These are phyloP conservation scores for Mellivora capensis DNA, from an alignment of 2,113 vertebrate species.

Conservation along the genomic window DNA sequence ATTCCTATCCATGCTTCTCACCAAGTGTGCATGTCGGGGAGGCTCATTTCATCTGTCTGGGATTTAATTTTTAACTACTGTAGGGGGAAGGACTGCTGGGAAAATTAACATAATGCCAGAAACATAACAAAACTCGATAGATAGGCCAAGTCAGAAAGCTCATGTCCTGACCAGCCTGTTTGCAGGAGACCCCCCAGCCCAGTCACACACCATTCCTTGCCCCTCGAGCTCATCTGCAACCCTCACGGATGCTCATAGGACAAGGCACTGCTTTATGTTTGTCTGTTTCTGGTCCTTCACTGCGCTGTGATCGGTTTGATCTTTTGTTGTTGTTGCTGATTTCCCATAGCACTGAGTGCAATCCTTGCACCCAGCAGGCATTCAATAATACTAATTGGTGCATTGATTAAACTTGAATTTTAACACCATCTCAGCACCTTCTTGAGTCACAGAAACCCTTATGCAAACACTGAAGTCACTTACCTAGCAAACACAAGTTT, in stretches of 20 bases:
- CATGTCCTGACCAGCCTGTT: not conserved
- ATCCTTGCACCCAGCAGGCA: constrained; percentile 9
- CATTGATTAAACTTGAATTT: constrained; percentile 66
- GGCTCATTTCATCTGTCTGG: not conserved
- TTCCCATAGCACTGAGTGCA: not conserved
- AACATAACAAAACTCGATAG: not conserved
- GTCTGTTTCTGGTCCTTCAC: not conserved
- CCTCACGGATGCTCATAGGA: not conserved
- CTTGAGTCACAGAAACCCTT: constrained; percentile 43
- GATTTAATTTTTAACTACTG: not conserved
- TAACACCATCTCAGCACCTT: constrained; percentile 61
- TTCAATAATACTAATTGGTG: constrained; percentile 60
- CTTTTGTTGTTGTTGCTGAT: not conserved
- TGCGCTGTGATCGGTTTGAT: not conserved
- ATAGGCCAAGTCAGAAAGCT: not conserved
- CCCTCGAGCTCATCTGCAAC: rapidly evolving
- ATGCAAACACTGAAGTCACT: constrained; percentile 49
- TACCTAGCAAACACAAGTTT: not conserved
- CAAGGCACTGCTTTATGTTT: rapidly evolving
- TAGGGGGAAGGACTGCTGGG: not conserved
- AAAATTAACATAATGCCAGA: not conserved
- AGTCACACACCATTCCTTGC: not conserved
- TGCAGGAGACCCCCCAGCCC: not conserved
- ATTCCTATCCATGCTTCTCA: not conserved
- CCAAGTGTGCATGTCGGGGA: rapidly evolving